These are phyloP conservation scores for Conger conger DNA, from an alignment of 2,113 vertebrate species.

Conservation along the genomic window DNA sequence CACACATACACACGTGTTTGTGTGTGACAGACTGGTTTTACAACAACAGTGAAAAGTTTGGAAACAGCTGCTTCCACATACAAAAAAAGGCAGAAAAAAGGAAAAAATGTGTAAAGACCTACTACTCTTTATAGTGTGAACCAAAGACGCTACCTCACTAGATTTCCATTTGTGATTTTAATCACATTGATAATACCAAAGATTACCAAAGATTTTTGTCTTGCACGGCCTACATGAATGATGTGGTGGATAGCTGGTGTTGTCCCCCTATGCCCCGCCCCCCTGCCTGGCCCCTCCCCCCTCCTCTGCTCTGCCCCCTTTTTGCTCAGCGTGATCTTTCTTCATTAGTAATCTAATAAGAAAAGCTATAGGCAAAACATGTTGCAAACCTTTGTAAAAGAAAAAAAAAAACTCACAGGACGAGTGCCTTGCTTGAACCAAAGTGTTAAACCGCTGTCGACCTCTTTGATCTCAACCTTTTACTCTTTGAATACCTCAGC, in stretches of 20 bases:
- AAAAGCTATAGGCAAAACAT: conserved; percentile 76
- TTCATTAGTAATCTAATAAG: conserved; percentile 69
- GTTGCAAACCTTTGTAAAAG: conserved; percentile 85
- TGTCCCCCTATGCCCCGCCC: conserved; percentile 51
- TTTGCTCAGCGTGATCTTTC: conserved; percentile 70
- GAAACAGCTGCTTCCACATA: conserved; percentile 80
- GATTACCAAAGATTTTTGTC: conserved; percentile 95
- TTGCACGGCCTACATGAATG: conserved; percentile 88
- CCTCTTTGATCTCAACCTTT: conserved; percentile 92
- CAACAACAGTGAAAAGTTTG: conserved; percentile 78
- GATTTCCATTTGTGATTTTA: conserved; percentile 98
- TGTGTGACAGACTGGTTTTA: conserved; percentile 69
- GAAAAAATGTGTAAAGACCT: conserved; percentile 82
- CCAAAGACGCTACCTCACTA: conserved; percentile 99
- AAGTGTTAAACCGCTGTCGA: conserved; percentile 99
- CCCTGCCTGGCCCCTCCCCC: conserved; percentile 59
- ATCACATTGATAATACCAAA: conserved; percentile 99
- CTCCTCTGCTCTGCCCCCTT: background rate
- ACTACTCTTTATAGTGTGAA: conserved; percentile 98
- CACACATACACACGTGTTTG: no score
- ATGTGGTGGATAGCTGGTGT: conserved; percentile 81
- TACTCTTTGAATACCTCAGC: conserved; percentile 99
- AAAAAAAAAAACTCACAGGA: conserved; percentile 83
- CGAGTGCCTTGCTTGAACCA: conserved; percentile 99
- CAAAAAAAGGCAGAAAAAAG: conserved; percentile 52